Percentiles rank a stretch among this genome's conserved stretches.
Evolutionary conservation across 1,140 invertebrate species (phyloP).

Genomic region (Bombus breviceps): DNA sequence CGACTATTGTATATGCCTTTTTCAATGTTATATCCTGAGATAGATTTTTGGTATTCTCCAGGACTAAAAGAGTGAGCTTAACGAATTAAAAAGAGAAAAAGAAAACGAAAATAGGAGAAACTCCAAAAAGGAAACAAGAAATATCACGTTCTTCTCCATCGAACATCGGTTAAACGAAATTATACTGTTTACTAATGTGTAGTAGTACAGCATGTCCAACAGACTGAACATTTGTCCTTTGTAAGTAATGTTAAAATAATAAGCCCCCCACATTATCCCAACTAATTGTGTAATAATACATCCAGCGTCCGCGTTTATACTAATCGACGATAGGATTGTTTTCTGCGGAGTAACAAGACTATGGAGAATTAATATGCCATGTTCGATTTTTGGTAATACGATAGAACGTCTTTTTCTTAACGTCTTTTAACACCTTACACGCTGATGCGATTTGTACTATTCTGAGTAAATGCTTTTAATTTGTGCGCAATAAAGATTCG

Average conservation of each 20-base stretch:
- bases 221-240: slow-evolving; percentile 51
- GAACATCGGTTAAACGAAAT: slow-evolving; percentile 13
- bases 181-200: slow-evolving; percentile 42
- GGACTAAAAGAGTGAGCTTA: slow-evolving; percentile 43
- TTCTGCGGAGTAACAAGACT: slow-evolving; percentile 18
- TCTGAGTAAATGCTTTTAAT: slow-evolving; percentile 44
- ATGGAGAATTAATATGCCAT: slow-evolving; percentile 6
- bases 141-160: slow-evolving; percentile 27
- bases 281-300: slow-evolving; percentile 42
- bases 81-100: slow-evolving; percentile 2
- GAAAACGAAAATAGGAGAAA: not conserved
- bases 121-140: not conserved
- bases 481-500: slow-evolving; percentile 48
- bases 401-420: slow-evolving; percentile 25
- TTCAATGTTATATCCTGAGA: not conserved
- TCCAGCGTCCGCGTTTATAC: slow-evolving; percentile 34
- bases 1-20: slow-evolving; percentile 48
- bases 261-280: slow-evolving; percentile 58
- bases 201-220: slow-evolving; percentile 48
- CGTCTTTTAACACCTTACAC: slow-evolving; percentile 33
- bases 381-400: slow-evolving; percentile 26
- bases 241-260: slow-evolving; percentile 47
- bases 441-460: slow-evolving; percentile 43
- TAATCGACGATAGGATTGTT: slow-evolving; percentile 46
- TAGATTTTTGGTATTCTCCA: slow-evolving; percentile 17